These are phyloP conservation scores for Sminthurinus signatus DNA, from an alignment of 1,140 invertebrate species.

Conservation along the genomic window DNA sequence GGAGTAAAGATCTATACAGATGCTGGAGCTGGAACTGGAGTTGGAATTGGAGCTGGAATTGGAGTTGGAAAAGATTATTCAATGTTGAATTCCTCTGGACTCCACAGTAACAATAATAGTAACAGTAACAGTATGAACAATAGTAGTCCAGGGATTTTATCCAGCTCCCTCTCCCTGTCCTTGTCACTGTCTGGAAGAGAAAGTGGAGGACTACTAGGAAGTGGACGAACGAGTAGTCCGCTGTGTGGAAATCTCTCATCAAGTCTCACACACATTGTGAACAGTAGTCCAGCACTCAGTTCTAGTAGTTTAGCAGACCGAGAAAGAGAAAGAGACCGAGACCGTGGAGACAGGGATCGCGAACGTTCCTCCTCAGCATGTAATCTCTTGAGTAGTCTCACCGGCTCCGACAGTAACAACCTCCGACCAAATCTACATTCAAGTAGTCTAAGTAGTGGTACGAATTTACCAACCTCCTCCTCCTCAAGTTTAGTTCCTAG, in stretches of 20 bases:
- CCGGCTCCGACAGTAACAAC: neutral
- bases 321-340: neutral
- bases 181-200: neutral
- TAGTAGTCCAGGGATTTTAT: neutral
- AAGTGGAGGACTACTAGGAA: neutral
- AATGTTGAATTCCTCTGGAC: too few relatives aligned
- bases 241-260: neutral
- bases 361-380: conserved; percentile 14
- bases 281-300: conserved; percentile 14
- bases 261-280: neutral
- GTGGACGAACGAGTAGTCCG: neutral
- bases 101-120: too few relatives aligned
- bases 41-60: too few relatives aligned
- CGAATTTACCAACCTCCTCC: neutral
- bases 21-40: conserved; percentile 12
- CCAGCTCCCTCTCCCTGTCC: too few relatives aligned
- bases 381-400: neutral
- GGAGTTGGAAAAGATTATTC: neutral
- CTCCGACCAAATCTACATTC: too few relatives aligned
- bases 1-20: conserved; percentile 89
- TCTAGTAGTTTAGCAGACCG: conserved; percentile 4
- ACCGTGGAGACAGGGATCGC: conserved; percentile 1
- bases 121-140: too few relatives aligned
- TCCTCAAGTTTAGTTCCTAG: neutral
- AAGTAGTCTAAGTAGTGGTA: neutral